Base-by-base conservation (phyloP, 2,888 invertebrate species). In the Rutpela maculata region DNA sequence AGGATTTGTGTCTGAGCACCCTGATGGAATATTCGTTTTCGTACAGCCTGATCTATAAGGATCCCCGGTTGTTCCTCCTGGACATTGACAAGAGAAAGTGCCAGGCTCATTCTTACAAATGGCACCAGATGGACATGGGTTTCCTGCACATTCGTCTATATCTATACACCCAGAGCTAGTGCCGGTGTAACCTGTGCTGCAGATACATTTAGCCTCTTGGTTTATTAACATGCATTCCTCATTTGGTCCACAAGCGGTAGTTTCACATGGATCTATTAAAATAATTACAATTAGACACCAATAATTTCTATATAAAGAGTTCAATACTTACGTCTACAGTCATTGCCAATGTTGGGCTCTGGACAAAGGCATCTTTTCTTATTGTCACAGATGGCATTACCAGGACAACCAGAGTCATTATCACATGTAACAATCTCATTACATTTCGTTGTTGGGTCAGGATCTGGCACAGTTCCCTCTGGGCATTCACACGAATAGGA, bases 91-190 rank as follows among this genome's bases (percentile, higher is more conserved):
- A 56, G 94, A 93, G 87, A 94, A 98, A 38, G 93, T 92, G 9
- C 98, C 98, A 0, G 95, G 95, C 79, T 95, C 93, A 88, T 98
- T 98, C 88, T 95, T 94, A 87, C 98, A 98, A 71, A 97, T 93
- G 0, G 97, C 97, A 78, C 96, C 96, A 2, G 91, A 85, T 43
- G 95, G 95, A 88, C 98, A 98, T 6, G 96, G 95, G 88, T 94
- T 95, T 66, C 92, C 92, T 1, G 92, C 91, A 87, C 98, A 98
- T 90, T 98, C 98, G 88, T 98, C 94, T 78, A 98, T 93, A 89
- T 98, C 98, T 86, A 93, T 93, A 88, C 97, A 98, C 15, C 96
- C 96, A 5, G 78, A 75, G 74, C 91, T 90, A 11, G 92, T 91
- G 15, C 96, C 96, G 0, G 95, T 95, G 88, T 94, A 98, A 4